phyloP scores from a whole-genome alignment of 2,888 invertebrate genomes.

The Drosophila formosana region DNA sequence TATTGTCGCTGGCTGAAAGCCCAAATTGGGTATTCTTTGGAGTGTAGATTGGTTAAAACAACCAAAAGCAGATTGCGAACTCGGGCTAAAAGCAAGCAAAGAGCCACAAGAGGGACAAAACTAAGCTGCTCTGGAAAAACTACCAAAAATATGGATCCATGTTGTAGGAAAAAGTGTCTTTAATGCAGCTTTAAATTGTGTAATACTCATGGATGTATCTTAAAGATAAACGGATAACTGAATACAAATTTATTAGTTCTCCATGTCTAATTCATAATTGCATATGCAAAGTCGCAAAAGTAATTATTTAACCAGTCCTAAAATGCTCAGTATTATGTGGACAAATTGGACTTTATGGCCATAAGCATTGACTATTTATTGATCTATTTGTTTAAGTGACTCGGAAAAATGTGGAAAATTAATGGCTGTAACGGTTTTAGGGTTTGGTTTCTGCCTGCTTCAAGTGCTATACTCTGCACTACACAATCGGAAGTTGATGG shows the following conservation, averaged over 20 bases:
- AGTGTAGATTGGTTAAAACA: constrained; percentile 18
- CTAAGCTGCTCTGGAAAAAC: background rate
- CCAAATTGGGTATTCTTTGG: constrained; percentile 33
- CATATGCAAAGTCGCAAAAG: no score
- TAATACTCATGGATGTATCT: background rate
- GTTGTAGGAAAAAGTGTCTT: no score
- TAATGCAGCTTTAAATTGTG: no score
- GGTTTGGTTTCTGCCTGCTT: background rate
- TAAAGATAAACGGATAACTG: background rate
- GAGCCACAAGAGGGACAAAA: background rate
- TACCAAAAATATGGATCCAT: background rate
- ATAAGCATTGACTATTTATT: background rate
- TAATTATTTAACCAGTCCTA: no score
- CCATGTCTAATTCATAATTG: no score
- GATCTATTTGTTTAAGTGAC: background rate
- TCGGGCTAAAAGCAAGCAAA: background rate
- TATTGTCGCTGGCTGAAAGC: constrained; percentile 16
- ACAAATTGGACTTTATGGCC: background rate
- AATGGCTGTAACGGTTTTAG: constrained; percentile 1
- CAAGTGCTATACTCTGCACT: background rate
- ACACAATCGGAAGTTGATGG: constrained; percentile 3
- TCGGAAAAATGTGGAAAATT: constrained; percentile 4
- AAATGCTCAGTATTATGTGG: background rate
- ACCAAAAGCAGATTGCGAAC: background rate
- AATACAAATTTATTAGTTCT: background rate